Evolutionary conservation across 2,888 invertebrate species (phyloP).

Genomic region (Ormyrus nitidulus): DNA sequence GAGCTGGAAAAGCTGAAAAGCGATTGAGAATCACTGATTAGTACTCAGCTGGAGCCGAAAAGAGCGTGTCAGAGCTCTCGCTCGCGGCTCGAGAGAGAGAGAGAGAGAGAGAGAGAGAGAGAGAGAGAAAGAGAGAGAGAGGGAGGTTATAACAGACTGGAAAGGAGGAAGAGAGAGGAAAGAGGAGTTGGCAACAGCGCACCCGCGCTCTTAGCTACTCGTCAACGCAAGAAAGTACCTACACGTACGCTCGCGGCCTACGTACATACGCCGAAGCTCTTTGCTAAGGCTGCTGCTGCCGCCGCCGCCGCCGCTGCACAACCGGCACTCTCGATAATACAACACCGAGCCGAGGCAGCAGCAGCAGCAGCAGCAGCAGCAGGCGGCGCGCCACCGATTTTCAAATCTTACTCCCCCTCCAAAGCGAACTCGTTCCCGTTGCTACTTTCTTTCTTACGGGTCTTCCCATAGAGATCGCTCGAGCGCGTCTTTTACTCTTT

Average conservation of each 20-base stretch:
- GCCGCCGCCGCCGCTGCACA: background rate
- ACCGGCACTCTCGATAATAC: slow-evolving; percentile 4
- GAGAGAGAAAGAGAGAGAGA: slow-evolving; percentile 10
- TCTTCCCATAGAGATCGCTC: too few relatives aligned
- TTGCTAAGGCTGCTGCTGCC: background rate
- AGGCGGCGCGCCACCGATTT: slow-evolving; percentile 18
- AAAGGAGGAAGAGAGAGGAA: slow-evolving; percentile 59
- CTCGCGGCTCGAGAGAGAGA: slow-evolving; percentile 19
- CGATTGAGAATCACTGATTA: slow-evolving; percentile 57
- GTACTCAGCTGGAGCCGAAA: slow-evolving; percentile 55
- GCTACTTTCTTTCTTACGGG: background rate
- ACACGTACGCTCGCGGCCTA: background rate
- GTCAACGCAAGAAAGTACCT: slow-evolving; percentile 44
- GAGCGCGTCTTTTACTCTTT: too few relatives aligned
- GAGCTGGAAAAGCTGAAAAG: slow-evolving; percentile 5
- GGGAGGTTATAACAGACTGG: slow-evolving; percentile 49
- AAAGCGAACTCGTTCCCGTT: background rate
- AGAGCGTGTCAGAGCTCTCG: slow-evolving; percentile 44
- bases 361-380: background rate
- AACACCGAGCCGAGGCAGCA: background rate
- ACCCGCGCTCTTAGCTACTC: slow-evolving; percentile 16
- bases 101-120: slow-evolving; percentile 16
- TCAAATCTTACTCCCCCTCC: slow-evolving; percentile 21
- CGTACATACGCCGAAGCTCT: too few relatives aligned
- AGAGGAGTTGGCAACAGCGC: slow-evolving; percentile 70